Conservation (phyloP, 1,140 invertebrate genomes). For the Archegozetes longisetosus region DNA sequence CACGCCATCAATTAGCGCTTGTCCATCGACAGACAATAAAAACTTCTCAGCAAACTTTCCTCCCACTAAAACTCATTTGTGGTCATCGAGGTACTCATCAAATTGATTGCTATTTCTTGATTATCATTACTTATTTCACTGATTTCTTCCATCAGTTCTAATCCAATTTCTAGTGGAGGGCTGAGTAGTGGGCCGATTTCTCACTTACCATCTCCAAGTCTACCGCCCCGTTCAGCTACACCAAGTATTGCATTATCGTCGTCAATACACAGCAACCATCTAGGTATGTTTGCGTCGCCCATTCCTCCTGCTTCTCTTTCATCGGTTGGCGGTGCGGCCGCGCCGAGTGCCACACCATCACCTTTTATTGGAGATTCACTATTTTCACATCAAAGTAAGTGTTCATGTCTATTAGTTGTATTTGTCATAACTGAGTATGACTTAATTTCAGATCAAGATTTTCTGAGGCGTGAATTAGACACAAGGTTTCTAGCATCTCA, state of each 20-base stretch:
- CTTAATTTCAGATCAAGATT: conserved; percentile 42
- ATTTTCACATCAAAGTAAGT: conserved; percentile 55
- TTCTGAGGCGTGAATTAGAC: conserved; percentile 76
- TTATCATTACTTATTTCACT: no score
- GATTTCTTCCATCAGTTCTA: background rate
- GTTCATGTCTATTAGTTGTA: conserved; percentile 1
- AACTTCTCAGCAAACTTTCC: no score
- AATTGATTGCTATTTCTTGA: no score
- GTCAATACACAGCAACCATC: conserved; percentile 9
- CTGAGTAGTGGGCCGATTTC: no score
- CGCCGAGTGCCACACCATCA: conserved; percentile 42
- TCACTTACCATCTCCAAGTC: background rate
- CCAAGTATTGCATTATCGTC: background rate
- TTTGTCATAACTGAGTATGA: background rate
- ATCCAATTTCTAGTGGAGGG: background rate
- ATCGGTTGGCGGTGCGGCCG: conserved; percentile 34
- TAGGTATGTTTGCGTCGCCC: conserved; percentile 30
- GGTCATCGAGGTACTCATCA: no score
- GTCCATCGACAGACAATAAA: no score
- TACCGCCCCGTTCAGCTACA: background rate
- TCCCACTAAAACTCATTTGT: no score
- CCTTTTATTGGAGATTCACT: conserved; percentile 71
- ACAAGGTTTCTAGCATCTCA: conserved; percentile 66
- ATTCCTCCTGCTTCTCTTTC: conserved; percentile 26
- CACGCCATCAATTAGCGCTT: no score